Evolutionary conservation across 2,113 vertebrate genomes (phyloP).

Genomic region (Willisornis vidua): DNA sequence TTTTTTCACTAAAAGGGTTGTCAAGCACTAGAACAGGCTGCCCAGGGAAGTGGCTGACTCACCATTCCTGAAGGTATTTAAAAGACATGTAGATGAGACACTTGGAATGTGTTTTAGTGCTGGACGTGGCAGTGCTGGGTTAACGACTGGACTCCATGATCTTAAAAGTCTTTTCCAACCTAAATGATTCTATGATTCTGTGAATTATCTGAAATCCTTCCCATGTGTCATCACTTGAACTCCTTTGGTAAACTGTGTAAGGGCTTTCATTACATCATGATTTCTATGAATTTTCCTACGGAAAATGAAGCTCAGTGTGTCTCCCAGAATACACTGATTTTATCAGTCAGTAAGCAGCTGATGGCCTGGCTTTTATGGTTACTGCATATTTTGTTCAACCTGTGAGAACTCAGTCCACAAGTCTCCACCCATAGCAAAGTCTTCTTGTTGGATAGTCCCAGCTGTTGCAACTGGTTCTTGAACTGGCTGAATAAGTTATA

Average conservation of each 20-base stretch:
- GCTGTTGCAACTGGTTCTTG: not conserved
- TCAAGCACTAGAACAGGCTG: not conserved
- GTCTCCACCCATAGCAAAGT: not conserved
- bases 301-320: constrained; percentile 32
- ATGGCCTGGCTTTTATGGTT: not conserved
- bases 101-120: not conserved
- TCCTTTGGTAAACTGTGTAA: constrained; percentile 4
- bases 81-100: not conserved
- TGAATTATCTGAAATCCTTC: constrained; percentile 29
- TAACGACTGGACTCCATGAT: not conserved
- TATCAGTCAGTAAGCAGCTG: not conserved
- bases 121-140: not conserved
- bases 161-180: not conserved
- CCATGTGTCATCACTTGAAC: not conserved
- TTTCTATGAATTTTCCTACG: constrained; percentile 1
- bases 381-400: not conserved
- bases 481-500: not conserved
- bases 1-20: not conserved
- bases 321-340: not conserved
- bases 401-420: not conserved
- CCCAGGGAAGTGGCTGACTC: not conserved
- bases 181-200: not conserved
- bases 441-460: not conserved
- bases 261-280: not conserved
- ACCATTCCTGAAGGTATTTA: not conserved